Base-by-base conservation (phyloP, 2,113 vertebrate species). In the Ammodytes marinus region DNA sequence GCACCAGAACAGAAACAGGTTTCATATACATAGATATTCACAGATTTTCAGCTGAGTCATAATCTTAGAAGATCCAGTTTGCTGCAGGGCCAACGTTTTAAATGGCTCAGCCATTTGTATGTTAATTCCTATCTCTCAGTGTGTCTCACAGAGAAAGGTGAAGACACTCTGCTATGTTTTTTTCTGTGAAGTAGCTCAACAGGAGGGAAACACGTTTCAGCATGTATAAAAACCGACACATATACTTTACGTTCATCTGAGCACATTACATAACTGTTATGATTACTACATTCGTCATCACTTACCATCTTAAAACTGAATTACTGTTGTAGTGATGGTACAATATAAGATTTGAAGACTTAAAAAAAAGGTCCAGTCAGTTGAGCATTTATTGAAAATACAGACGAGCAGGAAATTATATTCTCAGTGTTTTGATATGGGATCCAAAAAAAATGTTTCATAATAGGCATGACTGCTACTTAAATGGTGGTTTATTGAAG, bases 1-100 rank as follows among this genome's bases (percentile, higher is more conserved):
- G 65, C 50, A 45, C 64, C 8, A 27, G 74, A 69, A 50, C 60
- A 78, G 46, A 71, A 84, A 71, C 55, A 42, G 35, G 47, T 42
- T 58, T 69, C 68, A 63, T 52, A 72, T 47, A 67, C 46, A 53
- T 39, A 77, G 40, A 78, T 50, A 27, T 59, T 58, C 68, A 52
- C 55, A 82, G 69, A 82, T 83, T 89, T 88, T 80, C 69, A 70
- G 69, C n/a, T 74, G 88, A 90, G 81, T 85, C 79, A 74, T 87
- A 83, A 75, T 85, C 77, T 71, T 58, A 39, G 66, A 82, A 85
- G 74, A 82, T 77, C 66, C 61, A 74, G 57, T 86, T 76, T 82
- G 69, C 79, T 91, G 52, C 69, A 79, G 84, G 77, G 57, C 64
- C 68, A 70, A 15, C 68, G 5, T 77, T 80, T 87, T 80, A 71